Percentiles rank a stretch among this genome's conserved stretches.
Conservation (phyloP, 2,888 invertebrate genomes). For the Acanthosoma haemorrhoidale region DNA sequence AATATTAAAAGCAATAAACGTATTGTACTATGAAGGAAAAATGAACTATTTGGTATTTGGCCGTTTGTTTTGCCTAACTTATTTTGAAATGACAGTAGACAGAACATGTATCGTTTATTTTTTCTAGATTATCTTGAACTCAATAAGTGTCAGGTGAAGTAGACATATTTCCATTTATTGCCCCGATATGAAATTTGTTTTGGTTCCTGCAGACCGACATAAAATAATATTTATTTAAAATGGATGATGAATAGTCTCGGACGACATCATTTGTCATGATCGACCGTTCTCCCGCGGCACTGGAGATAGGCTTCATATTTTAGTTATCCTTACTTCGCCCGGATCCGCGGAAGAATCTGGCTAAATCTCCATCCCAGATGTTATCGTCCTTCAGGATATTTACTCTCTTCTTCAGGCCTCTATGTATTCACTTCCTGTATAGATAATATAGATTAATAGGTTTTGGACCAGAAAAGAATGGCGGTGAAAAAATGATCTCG, state of each 20-base stretch:
- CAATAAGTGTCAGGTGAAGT: not conserved
- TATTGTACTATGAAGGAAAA: too few relatives aligned
- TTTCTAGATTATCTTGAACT: too few relatives aligned
- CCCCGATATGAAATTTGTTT: not conserved
- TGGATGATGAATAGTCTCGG: not conserved
- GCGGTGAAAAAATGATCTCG: too few relatives aligned
- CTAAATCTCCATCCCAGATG: not conserved
- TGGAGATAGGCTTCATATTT: constrained; percentile 7
- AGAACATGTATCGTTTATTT: too few relatives aligned
- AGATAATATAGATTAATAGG: too few relatives aligned
- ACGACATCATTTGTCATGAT: constrained; percentile 2
- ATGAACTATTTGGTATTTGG: too few relatives aligned
- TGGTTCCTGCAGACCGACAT: not conserved
- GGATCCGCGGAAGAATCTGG: not conserved
- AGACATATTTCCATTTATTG: not conserved
- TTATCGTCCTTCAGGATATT: not conserved
- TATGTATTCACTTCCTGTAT: too few relatives aligned
- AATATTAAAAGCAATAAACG: too few relatives aligned
- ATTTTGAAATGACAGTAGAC: too few relatives aligned
- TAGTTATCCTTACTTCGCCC: not conserved
- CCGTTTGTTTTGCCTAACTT: too few relatives aligned
- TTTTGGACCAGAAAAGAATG: too few relatives aligned
- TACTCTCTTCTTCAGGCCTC: too few relatives aligned
- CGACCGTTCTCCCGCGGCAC: not conserved
- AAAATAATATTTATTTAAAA: constrained; percentile 5